Conservation (phyloP, 1,140 invertebrate genomes). For the Halictus rubicundus region DNA sequence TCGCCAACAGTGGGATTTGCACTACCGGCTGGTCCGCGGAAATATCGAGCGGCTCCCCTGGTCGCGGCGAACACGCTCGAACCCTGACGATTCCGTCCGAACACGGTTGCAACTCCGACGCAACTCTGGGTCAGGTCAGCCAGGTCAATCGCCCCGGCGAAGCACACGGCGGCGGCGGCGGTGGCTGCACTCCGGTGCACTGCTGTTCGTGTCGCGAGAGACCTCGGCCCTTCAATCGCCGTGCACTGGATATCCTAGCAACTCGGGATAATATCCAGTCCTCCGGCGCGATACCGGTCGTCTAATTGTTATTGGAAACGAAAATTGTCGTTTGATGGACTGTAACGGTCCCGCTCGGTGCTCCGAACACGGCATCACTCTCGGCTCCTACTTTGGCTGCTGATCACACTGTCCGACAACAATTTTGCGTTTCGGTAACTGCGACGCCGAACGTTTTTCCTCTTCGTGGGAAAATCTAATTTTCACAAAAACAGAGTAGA, state of each 20-base stretch:
- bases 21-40: constrained; percentile 28
- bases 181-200: background rate
- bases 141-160: constrained; percentile 69
- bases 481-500: too few relatives aligned
- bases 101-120: constrained; percentile 52
- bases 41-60: constrained; percentile 58
- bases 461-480: too few relatives aligned
- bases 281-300: background rate
- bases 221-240: constrained; percentile 32
- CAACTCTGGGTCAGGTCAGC: constrained; percentile 73
- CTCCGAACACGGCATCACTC: too few relatives aligned
- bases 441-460: too few relatives aligned
- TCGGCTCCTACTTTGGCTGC: too few relatives aligned
- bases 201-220: constrained; percentile 68
- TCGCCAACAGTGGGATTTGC: constrained; percentile 14
- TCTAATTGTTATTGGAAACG: background rate
- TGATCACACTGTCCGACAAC: too few relatives aligned
- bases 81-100: constrained; percentile 46
- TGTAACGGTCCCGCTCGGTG: too few relatives aligned
- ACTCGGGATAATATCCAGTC: background rate
- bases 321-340: background rate
- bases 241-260: background rate
- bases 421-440: too few relatives aligned
- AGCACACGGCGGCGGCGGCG: too few relatives aligned
- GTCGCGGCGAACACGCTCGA: constrained; percentile 25